phyloP scores from a whole-genome alignment of 2,113 vertebrate genomes.

The Scomber colias region DNA sequence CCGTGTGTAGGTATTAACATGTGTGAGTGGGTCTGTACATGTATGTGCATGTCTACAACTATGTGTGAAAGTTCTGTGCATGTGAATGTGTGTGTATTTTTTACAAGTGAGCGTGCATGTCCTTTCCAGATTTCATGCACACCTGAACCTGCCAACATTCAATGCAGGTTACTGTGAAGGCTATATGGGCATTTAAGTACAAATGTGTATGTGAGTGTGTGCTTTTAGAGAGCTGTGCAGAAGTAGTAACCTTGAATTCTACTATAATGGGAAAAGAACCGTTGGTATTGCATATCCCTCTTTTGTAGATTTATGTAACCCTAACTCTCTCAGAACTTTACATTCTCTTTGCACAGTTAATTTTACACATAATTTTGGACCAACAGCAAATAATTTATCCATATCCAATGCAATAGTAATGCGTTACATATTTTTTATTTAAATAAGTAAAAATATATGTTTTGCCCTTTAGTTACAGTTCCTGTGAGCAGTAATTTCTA shows the following conservation, averaged over 20 bases:
- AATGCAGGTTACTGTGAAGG: background rate
- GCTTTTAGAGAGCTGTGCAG: no score
- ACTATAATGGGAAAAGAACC: no score
- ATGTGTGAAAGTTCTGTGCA: background rate
- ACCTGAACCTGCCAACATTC: background rate
- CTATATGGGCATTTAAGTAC: background rate
- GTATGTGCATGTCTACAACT: background rate
- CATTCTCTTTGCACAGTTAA: no score
- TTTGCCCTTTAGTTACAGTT: background rate
- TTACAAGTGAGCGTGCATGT: no score
- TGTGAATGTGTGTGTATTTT: background rate
- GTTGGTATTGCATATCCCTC: no score
- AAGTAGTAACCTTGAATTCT: no score
- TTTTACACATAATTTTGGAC: background rate
- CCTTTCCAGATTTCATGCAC: no score
- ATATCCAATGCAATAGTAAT: background rate
- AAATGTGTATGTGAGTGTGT: no score
- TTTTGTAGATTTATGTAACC: no score
- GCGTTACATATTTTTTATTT: background rate
- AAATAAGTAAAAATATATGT: no score
- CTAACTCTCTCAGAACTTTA: background rate
- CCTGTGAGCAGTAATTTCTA: background rate
- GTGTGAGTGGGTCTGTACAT: background rate
- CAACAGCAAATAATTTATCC: background rate
- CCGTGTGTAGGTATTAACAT: conserved; percentile 1